These are phyloP conservation scores for Ectemnius continuus DNA, from an alignment of 2,888 invertebrate genomes.

Conservation along the genomic window DNA sequence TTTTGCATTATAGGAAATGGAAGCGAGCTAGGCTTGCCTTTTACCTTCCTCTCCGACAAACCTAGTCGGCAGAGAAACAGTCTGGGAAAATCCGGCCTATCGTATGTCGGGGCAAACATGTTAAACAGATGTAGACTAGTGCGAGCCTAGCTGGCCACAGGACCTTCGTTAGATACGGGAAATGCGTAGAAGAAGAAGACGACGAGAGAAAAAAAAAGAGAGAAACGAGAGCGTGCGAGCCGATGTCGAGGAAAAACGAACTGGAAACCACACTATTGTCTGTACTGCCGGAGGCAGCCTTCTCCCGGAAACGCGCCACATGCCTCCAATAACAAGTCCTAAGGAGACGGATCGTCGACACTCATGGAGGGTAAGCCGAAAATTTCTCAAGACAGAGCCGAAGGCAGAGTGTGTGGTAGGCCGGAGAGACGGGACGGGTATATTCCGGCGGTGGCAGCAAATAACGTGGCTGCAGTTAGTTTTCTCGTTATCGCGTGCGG, in stretches of 20 bases:
- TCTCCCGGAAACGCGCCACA: conserved; percentile 1
- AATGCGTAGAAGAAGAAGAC: background rate
- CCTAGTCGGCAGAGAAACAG: too few species aligned
- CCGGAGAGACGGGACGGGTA: background rate
- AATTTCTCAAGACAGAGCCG: background rate
- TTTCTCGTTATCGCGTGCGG: conserved; percentile 55
- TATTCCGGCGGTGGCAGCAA: conserved; percentile 17
- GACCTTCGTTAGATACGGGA: conserved; percentile 1
- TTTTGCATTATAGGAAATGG: conserved; percentile 12
- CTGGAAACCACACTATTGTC: background rate
- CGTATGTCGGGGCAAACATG: conserved; percentile 18
- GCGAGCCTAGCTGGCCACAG: background rate
- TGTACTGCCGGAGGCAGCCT: background rate
- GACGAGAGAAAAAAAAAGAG: too few species aligned
- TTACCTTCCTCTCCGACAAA: background rate
- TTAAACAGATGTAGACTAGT: conserved; percentile 34
- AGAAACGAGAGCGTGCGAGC: background rate
- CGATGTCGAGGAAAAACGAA: conserved; percentile 29
- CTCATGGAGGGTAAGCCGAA: background rate
- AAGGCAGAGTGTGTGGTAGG: background rate
- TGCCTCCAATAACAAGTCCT: background rate
- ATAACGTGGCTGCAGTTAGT: conserved; percentile 31
- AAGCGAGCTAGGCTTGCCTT: conserved; percentile 13
- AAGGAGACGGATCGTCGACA: conserved; percentile 7
- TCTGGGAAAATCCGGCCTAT: background rate